Percentiles rank a stretch among this genome's conserved stretches.
phyloP scores from a whole-genome alignment of 2,797 vertebrate species.

The Gymnopithys bicolor region DNA sequence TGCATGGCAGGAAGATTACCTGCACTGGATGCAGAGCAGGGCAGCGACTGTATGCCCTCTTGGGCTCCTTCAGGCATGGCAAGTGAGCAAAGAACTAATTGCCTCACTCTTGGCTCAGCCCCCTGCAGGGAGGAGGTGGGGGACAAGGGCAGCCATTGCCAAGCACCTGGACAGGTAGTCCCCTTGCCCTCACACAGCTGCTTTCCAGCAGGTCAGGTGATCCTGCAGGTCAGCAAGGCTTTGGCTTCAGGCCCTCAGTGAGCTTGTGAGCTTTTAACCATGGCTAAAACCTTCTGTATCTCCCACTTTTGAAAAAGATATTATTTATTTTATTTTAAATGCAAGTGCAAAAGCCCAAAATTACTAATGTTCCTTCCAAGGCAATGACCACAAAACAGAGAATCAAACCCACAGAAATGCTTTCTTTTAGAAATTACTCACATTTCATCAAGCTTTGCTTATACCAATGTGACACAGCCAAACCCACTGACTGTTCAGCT shows the following conservation, averaged over 20 bases:
- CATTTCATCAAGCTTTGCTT: constrained; percentile 65
- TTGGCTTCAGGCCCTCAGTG: background rate
- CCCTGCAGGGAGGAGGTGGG: background rate
- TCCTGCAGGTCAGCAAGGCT: background rate
- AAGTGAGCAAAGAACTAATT: fast-evolving
- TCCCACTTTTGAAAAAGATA: background rate
- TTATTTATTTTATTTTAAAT: background rate
- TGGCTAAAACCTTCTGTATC: background rate
- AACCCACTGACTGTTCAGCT: constrained; percentile 66
- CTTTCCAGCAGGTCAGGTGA: background rate
- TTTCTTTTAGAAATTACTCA: constrained; percentile 60
- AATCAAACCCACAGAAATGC: constrained; percentile 65
- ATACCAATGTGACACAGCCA: constrained; percentile 58
- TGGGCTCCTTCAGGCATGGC: fast-evolving
- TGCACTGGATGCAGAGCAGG: fast-evolving
- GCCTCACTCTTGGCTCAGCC: background rate
- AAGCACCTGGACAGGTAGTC: background rate
- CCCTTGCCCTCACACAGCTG: background rate
- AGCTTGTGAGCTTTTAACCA: background rate
- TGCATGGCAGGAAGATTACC: background rate
- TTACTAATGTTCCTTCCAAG: constrained; percentile 39
- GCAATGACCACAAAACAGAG: constrained; percentile 56
- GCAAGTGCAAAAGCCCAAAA: constrained; percentile 58
- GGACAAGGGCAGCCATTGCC: background rate
- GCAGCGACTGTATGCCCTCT: fast-evolving